A percentile compares a stretch with the other conserved stretches of the same genome.
phyloP scores from a whole-genome alignment of 2,888 invertebrate species.

The Papilio gigon region DNA sequence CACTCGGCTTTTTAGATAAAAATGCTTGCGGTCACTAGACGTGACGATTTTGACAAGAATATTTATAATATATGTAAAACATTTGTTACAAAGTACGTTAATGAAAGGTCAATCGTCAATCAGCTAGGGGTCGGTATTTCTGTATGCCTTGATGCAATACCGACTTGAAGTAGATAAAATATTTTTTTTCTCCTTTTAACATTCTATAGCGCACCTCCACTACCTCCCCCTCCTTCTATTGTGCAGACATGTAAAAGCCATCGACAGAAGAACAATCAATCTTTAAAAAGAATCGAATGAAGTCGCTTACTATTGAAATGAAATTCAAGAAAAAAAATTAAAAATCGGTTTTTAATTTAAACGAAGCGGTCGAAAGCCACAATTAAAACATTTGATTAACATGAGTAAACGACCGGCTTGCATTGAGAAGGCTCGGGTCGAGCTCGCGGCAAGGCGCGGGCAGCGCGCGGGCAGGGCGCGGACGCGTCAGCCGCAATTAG shows the following conservation, averaged over 20 bases:
- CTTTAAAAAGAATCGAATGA: neutral
- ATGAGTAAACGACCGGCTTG: slow-evolving; percentile 21
- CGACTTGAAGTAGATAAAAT: too few species aligned
- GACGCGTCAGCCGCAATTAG: slow-evolving; percentile 49
- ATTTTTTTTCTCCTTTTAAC: too few species aligned
- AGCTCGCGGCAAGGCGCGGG: too few species aligned
- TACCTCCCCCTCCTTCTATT: neutral
- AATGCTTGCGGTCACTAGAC: neutral
- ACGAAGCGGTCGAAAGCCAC: slow-evolving; percentile 14
- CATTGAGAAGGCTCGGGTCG: slow-evolving; percentile 26
- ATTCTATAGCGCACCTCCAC: too few species aligned
- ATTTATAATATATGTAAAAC: too few species aligned
- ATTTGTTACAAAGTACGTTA: too few species aligned
- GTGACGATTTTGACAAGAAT: neutral
- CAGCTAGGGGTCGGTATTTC: too few species aligned
- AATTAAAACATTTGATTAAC: slow-evolving; percentile 33
- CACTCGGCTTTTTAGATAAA: neutral
- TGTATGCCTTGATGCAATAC: too few species aligned
- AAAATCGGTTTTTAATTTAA: slow-evolving; percentile 25
- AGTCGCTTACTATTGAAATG: neutral
- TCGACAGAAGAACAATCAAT: neutral
- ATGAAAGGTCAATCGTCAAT: too few species aligned
- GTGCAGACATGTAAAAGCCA: neutral
- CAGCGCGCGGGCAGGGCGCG: slow-evolving; percentile 7
- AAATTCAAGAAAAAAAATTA: slow-evolving; percentile 22